phyloP scores from a whole-genome alignment of 2,113 vertebrate genomes.

The Neomonachus schauinslandi region DNA sequence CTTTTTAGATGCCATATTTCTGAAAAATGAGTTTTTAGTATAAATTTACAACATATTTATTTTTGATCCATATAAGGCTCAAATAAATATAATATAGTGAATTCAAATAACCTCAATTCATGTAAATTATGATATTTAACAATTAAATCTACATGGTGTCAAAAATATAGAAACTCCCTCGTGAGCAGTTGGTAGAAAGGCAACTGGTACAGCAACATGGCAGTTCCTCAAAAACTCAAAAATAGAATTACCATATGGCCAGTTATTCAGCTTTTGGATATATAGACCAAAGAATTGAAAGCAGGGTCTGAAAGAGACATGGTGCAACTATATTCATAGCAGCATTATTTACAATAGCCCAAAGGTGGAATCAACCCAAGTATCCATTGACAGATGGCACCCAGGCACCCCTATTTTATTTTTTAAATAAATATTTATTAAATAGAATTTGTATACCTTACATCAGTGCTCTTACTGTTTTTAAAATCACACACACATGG shows the following conservation, averaged over 20 bases:
- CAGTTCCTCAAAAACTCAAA: background rate
- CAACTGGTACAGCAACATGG: background rate
- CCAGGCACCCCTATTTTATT: background rate
- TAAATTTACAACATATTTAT: background rate
- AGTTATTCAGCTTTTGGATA: background rate
- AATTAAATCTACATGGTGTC: background rate
- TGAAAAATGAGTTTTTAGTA: background rate
- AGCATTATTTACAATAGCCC: background rate
- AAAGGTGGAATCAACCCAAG: background rate
- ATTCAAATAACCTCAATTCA: background rate
- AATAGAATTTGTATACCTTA: background rate
- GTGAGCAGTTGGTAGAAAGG: background rate
- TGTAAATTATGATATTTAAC: background rate
- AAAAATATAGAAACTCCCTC: background rate
- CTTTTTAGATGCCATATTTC: conserved; percentile 2
- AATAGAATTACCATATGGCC: background rate
- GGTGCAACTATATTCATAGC: background rate
- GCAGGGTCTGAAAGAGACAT: background rate
- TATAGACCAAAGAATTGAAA: background rate
- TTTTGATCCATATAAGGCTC: background rate
- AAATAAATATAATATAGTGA: background rate
- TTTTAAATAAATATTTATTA: background rate
- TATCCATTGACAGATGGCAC: background rate
- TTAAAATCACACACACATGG: background rate
- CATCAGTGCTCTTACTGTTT: background rate